These are phyloP conservation scores for Bimastos eiseni DNA, from an alignment of 2,888 invertebrate genomes.

Conservation along the genomic window DNA sequence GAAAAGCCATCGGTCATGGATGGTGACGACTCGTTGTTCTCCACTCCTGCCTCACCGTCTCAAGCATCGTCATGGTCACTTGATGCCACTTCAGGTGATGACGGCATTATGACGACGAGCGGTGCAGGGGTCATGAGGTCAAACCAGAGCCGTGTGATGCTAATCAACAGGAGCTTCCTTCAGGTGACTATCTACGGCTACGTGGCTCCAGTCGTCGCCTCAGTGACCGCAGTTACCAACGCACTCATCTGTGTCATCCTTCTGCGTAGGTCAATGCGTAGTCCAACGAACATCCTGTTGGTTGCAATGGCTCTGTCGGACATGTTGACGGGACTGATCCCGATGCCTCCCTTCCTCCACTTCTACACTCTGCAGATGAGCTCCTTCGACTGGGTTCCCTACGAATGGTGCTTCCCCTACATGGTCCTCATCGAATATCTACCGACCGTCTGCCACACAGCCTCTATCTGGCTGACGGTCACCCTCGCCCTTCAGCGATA, in stretches of 20 bases:
- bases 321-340: conserved; percentile 75
- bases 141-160: not conserved
- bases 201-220: conserved; percentile 80
- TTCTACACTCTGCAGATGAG: conserved; percentile 76
- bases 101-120: not conserved
- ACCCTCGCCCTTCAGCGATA: conserved; percentile 72
- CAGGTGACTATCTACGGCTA: conserved; percentile 70
- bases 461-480: conserved; percentile 41
- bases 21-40: not conserved
- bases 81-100: not conserved
- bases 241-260: conserved; percentile 87
- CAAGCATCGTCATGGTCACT: not conserved
- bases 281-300: conserved; percentile 87
- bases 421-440: conserved; percentile 51
- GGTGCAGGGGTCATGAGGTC: not conserved
- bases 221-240: conserved; percentile 87
- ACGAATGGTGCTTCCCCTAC: conserved; percentile 77
- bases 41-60: not conserved
- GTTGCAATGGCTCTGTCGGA: conserved; percentile 94
- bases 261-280: conserved; percentile 79
- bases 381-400: conserved; percentile 67
- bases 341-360: conserved; percentile 75
- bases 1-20: not conserved
- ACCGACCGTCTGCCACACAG: conserved; percentile 53
- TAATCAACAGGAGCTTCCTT: not conserved